Base-by-base conservation (phyloP, 2,888 invertebrate genomes). In the Omphaloscelis lunosa region DNA sequence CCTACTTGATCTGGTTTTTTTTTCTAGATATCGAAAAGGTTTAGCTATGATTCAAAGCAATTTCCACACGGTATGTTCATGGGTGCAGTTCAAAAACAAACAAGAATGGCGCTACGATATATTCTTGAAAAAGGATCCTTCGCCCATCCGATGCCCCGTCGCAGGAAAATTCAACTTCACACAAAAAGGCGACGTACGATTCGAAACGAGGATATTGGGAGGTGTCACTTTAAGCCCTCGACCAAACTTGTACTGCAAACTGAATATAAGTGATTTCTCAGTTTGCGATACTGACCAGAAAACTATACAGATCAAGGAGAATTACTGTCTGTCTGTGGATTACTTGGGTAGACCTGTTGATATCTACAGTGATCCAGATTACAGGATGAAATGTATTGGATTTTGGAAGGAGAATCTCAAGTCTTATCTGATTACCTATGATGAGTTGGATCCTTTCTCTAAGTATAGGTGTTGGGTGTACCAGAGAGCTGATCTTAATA, bases 381-480 rank as follows among this genome's bases (percentile, higher is more conserved):
- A 99, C 92, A 98, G 98, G 93, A 98, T 99, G 98, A 99, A 99
- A 93, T 99, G 99, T 92, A 99, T 99, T 89, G 99, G 99, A 0
- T 99, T 97, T 94, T 99, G 99, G 99, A 99, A 99, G 94, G 99
- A 99, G 93, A 99, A 99, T 97, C 97, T 99, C 58, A 99, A 98
- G 93, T 99, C 99, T 0, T 99, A 99, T 94, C 95, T 99, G 63
- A 98, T 99, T 75, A 99, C 99, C 0, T 99, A 98, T 93, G 99
- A 99, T 93, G 99, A 99, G 92, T 97, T 99, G 89, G 99, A 99
- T 97, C 99, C 99, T 0, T 98, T 99, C 91, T 99, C 99, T 6
- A 99, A 98, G 93, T 99, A 99, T 93, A 98, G 99, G 89, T 99
- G 99, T 93, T 99, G 99, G 99, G 99, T 99, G 62, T 99, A 99